Evolutionary conservation across 2,888 invertebrate genomes (phyloP), one percentile per base, ranked within the genome.

Genomic region (Augochlorella aurata): DNA sequence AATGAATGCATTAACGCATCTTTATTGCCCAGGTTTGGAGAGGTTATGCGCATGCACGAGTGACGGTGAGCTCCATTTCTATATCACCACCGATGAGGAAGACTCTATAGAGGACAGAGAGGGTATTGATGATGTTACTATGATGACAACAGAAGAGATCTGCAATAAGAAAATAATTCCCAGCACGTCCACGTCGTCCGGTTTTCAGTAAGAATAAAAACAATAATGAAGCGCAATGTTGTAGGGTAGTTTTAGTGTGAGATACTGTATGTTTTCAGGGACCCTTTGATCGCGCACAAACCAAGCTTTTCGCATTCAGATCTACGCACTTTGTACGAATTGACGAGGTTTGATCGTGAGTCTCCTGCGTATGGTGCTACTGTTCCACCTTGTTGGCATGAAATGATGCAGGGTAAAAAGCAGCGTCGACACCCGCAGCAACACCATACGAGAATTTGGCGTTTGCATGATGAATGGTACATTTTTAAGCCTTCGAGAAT

Each of bases 351-450:
- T 90, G 97, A 97, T 90, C 95, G 95, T 83, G 93, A 96, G 77
- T 95, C 95, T 87, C 95, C 95, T 0, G 94, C 96, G 0, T 98
- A 97, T 92, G 96, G 97, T 74, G 98, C 98, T 0, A 98, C 98
- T 21, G 98, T 98, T 4, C 98, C 98, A 0, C 97, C 98, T 5
- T 98, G 98, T 93, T 98, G 98, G 98, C 97, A 97, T 86, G 98
- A 98, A 93, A 95, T 98, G 90, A 97, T 98, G 88, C 98, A 98
- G 85, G 98, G 98, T 8, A 98, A 98, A 92, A 96, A 98, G 79
- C 98, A 98, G 89, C 95, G 98, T 24, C 96, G 97, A 54, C 97
- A 98, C 93, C 97, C 98, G 1, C 98, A 98, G 91, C 96, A 96
- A 74, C 96, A 97, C 90, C 95, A 96, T 85, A 97, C 97, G 8